Evolutionary conservation across 2,797 vertebrate genomes (phyloP), one percentile per base, ranked within the genome.

Genomic region (Tamandua tetradactyla): DNA sequence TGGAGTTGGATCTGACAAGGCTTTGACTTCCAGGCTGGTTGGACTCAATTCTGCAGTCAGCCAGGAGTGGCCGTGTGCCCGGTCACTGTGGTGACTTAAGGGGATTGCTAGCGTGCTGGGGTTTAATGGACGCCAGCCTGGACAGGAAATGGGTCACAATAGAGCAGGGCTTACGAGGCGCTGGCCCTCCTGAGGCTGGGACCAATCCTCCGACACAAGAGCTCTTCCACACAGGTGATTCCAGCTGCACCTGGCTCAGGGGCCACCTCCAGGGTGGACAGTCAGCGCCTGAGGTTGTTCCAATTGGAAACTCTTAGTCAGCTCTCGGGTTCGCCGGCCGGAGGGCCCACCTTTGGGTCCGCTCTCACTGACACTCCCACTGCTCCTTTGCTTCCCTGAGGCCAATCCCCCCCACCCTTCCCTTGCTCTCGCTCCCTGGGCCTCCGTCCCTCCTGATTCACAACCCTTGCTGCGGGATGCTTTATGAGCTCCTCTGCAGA

Each of bases 351-450:
- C 17, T 35, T 14, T 11, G 44, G 47, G n/a, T 47, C 76, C 22
- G 17, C 25, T 5, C 10, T 62, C 12, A 7, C 59, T 22, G 18
- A 18, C 30, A 22, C 7, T 55, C 23, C 76, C n/a, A 10, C 9
- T 17, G 55, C 11, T 22, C 55, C 14, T 37, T 30, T 49, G 3
- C 40, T 32, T 44, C 30, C 4, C 0, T 1, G 57, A 37, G 78
- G 69, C 62, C 18, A 14, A 25, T 5, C 47, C 9, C 11, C 15
- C 14, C 6, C 3, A 25, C 42, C 4, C 1, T 0, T 40, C 15
- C 10, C 27, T 47, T 68, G 42, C 32, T 52, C 32, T 11, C 3
- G 22, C 40, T 71, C 18, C 20, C 49, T 14, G 35, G 14, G 62
- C 8, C 5, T 52, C 20, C 23, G 12, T n/a, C 27, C 59, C 18